Base-by-base conservation (phyloP, 2,113 vertebrate species). In the Martes martes region DNA sequence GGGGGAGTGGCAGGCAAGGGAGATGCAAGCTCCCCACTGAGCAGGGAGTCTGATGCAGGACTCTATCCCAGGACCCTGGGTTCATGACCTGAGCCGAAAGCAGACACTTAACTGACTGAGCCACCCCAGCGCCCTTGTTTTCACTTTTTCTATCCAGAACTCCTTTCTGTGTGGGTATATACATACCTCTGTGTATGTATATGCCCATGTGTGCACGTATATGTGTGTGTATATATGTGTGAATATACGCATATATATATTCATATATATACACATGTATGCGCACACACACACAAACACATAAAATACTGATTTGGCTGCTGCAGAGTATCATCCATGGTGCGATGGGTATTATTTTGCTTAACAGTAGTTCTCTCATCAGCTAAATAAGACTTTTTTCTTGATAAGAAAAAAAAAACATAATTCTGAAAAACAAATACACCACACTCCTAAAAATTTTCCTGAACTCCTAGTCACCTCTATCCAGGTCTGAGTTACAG, bases 351-450 rank as follows among this genome's bases (percentile, higher is more conserved):
- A 59, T 67, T 36, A 57, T 69, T 94, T 59, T 71, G 71, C 19
- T 80, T 81, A 89, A 94, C 55, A 42, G 31, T 47, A 52, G 61
- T 92, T 76, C 21, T 31, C 19, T 42, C 61, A 42, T 63, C 61
- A 65, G 36, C 89, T 95, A 78, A 94, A 45, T 74, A 71, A 47
- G 36, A 86, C 55, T 95, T 87, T 57, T 78, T 78, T 91, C 59
- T 83, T 78, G 28, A 61, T 89, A 85, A 69, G 50, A 95, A 94
- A 94, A 71, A 59, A 59, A 94, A 24, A n/a, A 86, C 94, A 65
- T 95, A 96, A 93, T 84, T 95, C 59, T 63, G 50, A 82, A 96
- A 82, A 61, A 90, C 24, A 16, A 80, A 92, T 55, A 71, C 3
- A 76, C n/a, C 7, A n/a, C 3, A 39, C 26, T 63, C 36, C 88